A percentile compares a stretch with the other conserved stretches of the same genome.
Evolutionary conservation across 2,113 vertebrate species (phyloP).

Genomic region (Alethe castanea): DNA sequence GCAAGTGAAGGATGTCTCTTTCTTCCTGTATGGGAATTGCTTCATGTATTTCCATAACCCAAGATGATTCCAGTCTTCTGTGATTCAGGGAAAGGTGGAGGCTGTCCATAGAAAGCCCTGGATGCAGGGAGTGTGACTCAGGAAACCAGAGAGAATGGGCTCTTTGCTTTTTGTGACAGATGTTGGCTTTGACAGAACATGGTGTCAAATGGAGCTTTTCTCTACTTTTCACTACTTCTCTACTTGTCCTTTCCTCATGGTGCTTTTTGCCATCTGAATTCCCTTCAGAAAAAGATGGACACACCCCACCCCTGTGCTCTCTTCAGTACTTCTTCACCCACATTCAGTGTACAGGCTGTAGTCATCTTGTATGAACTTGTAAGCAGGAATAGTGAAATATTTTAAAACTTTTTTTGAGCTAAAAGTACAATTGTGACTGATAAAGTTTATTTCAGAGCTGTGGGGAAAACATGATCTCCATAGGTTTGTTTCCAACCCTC

Average conservation of each 20-base stretch:
- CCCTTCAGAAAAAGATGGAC: background rate
- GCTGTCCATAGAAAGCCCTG: background rate
- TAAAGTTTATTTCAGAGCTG: background rate
- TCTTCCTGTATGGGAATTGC: background rate
- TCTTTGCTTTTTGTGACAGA: background rate
- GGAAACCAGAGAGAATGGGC: background rate
- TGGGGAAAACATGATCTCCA: background rate
- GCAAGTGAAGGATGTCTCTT: background rate
- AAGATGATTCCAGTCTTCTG: background rate
- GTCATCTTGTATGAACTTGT: background rate
- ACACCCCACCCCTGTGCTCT: accelerated
- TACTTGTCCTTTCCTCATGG: background rate
- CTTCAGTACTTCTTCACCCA: background rate
- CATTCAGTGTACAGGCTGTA: background rate
- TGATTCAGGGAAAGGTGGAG: background rate
- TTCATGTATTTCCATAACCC: background rate
- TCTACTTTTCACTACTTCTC: background rate
- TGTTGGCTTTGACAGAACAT: background rate
- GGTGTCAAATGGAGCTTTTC: background rate
- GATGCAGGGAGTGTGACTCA: background rate
- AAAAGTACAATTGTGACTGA: background rate
- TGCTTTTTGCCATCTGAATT: background rate
- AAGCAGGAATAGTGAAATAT: background rate
- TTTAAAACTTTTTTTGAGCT: background rate
- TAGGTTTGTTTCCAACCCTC: background rate